Evolutionary conservation across 2,888 invertebrate genomes (phyloP).

Genomic region (Nesidiocoris tenuis): DNA sequence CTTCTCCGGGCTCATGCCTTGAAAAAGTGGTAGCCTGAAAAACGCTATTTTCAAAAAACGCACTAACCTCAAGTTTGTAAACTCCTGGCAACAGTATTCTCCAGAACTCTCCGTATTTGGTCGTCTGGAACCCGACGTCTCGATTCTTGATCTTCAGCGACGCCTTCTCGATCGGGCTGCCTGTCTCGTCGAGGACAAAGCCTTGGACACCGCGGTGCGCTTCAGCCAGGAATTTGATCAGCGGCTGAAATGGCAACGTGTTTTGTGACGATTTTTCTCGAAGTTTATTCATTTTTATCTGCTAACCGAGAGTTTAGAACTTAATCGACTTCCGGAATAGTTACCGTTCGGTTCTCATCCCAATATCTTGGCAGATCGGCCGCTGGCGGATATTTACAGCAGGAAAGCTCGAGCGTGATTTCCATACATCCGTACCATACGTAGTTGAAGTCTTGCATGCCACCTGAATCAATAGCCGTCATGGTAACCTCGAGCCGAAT

Average conservation of each 20-base stretch:
- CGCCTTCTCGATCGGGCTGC: slow-evolving; percentile 58
- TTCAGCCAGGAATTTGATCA: slow-evolving; percentile 60
- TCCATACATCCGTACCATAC: slow-evolving; percentile 66
- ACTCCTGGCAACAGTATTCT: slow-evolving; percentile 63
- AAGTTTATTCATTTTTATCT: no score
- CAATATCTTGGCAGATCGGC: slow-evolving; percentile 59
- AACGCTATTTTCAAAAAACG: no score
- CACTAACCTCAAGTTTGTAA: slow-evolving; percentile 60
- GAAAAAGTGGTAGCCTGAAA: no score
- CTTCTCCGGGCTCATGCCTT: no score
- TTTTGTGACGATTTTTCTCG: no score
- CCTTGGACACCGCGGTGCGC: slow-evolving; percentile 64
- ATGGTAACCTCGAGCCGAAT: no score
- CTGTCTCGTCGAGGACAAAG: slow-evolving; percentile 58
- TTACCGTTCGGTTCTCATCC: slow-evolving; percentile 62
- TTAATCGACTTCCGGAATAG: no score
- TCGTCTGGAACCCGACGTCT: slow-evolving; percentile 61
- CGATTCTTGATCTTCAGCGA: slow-evolving; percentile 59
- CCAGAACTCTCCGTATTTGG: slow-evolving; percentile 66
- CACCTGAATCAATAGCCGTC: slow-evolving; percentile 55
- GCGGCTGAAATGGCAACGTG: slow-evolving; percentile 54
- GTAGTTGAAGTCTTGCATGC: slow-evolving; percentile 72
- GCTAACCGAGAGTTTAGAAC: no score
- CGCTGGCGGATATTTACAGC: slow-evolving; percentile 65
- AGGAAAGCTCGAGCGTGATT: slow-evolving; percentile 66